Base-by-base conservation (phyloP, 2,888 invertebrate species). In the Drosophila picticornis region DNA sequence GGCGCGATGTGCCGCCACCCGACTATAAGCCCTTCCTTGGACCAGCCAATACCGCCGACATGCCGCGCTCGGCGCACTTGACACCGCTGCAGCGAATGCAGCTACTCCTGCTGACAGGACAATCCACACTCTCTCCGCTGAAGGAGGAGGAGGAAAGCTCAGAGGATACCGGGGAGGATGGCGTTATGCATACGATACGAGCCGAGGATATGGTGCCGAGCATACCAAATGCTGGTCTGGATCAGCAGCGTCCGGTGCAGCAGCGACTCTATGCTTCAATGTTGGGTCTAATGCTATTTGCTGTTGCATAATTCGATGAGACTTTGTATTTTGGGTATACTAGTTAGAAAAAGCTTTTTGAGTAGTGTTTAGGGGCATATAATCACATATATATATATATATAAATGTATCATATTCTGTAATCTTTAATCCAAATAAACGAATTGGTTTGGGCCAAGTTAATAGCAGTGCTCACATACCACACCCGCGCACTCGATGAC, bases 361-460 rank as follows among this genome's bases (percentile, higher is more conserved):
- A 66, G 74, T 77, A 80, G 77, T 56, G 65, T 73, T 82, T 85
- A 83, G 38, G 80, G 75, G 43, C 66, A 71, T 16, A 16, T 25
- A 46, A 25, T 25, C 27, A 55, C 4, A 31, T 7, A 11, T 6
- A 80, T 71, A 83, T 75, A 81, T 76, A 6, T 29, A 56, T 68
- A 53, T 31, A 52, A 53, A 58, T 72, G 46, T 25, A 46, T 46
- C 46, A 84, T 75, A 38, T 56, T 56, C n/a, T 80, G 69, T 82
- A 80, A 72, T 80, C 82, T 76, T 75, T 86, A 80, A 86, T 70
- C 76, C 72, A 72, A 86, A 84, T 88, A 88, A 86, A 86, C 75
- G 72, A 75, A 75, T 74, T 77, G 80, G 76, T 67, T 74, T 75
- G 69, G 75, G 70, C 75, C 73, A 71, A 69, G 53, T 67, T 73